These are phyloP conservation scores for Palythoa caribaeorum DNA, from an alignment of 92 coral and sea anemone species.

Conservation along the genomic window DNA sequence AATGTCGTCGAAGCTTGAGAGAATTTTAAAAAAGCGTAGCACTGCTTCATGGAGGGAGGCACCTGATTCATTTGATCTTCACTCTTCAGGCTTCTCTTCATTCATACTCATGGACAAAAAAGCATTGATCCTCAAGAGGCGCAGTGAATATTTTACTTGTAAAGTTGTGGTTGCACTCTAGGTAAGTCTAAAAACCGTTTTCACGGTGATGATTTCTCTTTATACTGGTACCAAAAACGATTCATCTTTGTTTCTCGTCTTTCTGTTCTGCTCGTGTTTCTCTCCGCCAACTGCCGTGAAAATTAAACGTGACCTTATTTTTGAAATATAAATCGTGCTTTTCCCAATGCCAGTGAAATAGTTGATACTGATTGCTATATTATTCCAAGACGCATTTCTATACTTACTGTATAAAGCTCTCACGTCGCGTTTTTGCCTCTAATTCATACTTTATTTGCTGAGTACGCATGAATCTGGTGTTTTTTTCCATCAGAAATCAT, in stretches of 20 bases:
- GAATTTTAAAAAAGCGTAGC: not conserved
- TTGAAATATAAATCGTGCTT: no score
- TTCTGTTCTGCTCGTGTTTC: not conserved
- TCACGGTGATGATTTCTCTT: not conserved
- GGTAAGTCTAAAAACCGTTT: not conserved
- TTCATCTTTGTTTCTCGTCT: not conserved
- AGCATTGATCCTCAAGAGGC: not conserved
- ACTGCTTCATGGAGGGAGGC: not conserved
- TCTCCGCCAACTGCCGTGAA: not conserved
- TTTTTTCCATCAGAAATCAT: not conserved
- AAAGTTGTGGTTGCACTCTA: not conserved
- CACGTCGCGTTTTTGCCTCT: not conserved
- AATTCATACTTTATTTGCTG: not conserved
- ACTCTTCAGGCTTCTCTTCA: not conserved
- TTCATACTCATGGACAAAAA: not conserved
- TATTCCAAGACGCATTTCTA: not conserved
- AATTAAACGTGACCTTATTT: no score
- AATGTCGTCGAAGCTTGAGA: slow-evolving; percentile 4
- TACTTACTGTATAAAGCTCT: not conserved
- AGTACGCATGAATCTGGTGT: not conserved
- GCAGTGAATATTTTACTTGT: not conserved
- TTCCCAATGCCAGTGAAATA: no score
- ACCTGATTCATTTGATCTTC: not conserved
- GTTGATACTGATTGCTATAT: no score
- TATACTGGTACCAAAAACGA: not conserved